These are phyloP conservation scores for Trichogramma pretiosum DNA, from an alignment of 1,140 invertebrate genomes.

Conservation along the genomic window DNA sequence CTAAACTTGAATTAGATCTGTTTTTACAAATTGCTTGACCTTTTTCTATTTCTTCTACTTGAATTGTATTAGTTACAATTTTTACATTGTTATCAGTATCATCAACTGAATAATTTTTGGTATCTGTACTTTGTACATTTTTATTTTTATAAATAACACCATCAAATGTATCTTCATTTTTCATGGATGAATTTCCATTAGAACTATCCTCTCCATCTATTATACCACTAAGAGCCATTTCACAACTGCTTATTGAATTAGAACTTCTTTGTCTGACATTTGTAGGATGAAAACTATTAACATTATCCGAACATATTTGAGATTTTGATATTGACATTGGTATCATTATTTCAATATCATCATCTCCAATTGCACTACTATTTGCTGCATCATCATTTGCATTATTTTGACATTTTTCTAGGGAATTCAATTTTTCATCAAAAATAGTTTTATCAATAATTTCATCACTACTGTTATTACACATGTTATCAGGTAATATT, in stretches of 20 bases:
- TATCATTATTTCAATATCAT: slow-evolving; percentile 39
- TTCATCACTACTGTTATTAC: slow-evolving; percentile 34
- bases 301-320: slow-evolving; percentile 21
- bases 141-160: slow-evolving; percentile 9
- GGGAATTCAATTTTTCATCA: slow-evolving; percentile 16
- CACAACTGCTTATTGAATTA: slow-evolving; percentile 43
- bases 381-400: slow-evolving; percentile 6
- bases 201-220: slow-evolving; percentile 33
- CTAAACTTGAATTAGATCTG: neutral
- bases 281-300: slow-evolving; percentile 24
- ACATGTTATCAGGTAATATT: slow-evolving; percentile 25
- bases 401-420: slow-evolving; percentile 10
- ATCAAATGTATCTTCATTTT: slow-evolving; percentile 19
- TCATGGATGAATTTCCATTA: slow-evolving; percentile 25
- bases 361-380: slow-evolving; percentile 21
- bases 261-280: slow-evolving; percentile 36
- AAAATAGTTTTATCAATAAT: slow-evolving; percentile 30
- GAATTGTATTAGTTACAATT: neutral
- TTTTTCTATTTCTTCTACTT: neutral
- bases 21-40: neutral
- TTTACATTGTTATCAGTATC: slow-evolving; percentile 1
- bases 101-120: neutral
- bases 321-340: slow-evolving; percentile 39
- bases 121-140: slow-evolving; percentile 7
- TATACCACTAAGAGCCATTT: slow-evolving; percentile 42